Evolutionary conservation across 2,888 invertebrate genomes (phyloP), one percentile per base, ranked within the genome.

Genomic region (Uloborus plumipes): DNA sequence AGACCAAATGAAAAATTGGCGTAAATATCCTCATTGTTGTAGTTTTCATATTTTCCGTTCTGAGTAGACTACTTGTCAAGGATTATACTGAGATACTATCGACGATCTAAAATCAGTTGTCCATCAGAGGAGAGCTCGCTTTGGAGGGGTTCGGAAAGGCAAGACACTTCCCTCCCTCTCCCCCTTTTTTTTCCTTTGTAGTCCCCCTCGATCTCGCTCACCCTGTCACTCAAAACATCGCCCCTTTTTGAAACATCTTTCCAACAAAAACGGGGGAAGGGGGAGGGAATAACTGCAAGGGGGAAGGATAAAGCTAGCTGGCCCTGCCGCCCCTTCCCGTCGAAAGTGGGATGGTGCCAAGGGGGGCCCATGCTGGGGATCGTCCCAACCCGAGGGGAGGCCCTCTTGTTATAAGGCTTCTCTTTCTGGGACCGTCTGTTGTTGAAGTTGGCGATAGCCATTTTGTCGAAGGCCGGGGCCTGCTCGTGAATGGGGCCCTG

Each of bases 201-300:
- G 16, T 49, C 4, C 49, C 22, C 49, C 47, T 59, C 51, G 47
- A 22, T 53, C 71, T 66, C 59, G 67, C 67, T 62, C 16, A 31
- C 73, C 74, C 74, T 81, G 80, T 81, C 80, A 81, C 80, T 81
- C 80, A 81, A 53, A 20, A 58, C 67, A 51, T 70, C 70, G 80
- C 74, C 80, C 80, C 72, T 73, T 69, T 80, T 67, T 62, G 79
- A 80, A 80, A 80, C 73, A 81, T 74, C 65, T 74, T 74, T 58
- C 64, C 22, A 81, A 81, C 80, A 81, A 81, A 80, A 74, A 81
- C 49, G 62, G 62, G 62, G 62, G 65, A 18, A 16, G 58, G 53
- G 18, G 31, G 50, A 47, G 18, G 13, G 18, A 14, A 9, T n/a
- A 39, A n/a, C 15, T 47, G 18, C 67, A 39, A 7, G 39, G 39